Percentiles rank a stretch among this genome's conserved stretches.
phyloP scores from a whole-genome alignment of 2,888 invertebrate species.

The Phaedon cochleariae region DNA sequence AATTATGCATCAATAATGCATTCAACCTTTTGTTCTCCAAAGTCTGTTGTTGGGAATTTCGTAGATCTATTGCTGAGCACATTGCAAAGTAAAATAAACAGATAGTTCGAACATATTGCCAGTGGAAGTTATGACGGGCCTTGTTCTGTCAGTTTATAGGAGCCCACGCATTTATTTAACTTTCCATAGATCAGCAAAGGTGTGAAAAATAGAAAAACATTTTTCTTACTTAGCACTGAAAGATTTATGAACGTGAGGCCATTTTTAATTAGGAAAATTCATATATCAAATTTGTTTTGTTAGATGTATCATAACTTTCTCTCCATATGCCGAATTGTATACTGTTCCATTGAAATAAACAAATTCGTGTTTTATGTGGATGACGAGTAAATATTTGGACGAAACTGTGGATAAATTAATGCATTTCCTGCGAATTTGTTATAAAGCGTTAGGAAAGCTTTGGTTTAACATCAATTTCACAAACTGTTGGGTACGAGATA shows the following conservation, averaged over 20 bases:
- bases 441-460: conserved; percentile 2
- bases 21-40: background rate
- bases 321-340: conserved; percentile 41
- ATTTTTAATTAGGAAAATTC: conserved; percentile 36
- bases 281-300: conserved; percentile 39
- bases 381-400: conserved; percentile 43
- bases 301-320: conserved; percentile 39
- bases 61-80: conserved; percentile 38
- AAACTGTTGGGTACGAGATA: background rate
- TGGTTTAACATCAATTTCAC: background rate
- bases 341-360: conserved; percentile 40
- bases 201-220: conserved; percentile 39
- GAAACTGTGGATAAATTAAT: conserved; percentile 15
- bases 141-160: conserved; percentile 37
- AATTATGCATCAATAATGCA: background rate
- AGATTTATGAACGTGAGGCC: conserved; percentile 41
- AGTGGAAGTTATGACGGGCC: conserved; percentile 38
- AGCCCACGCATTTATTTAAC: conserved; percentile 32
- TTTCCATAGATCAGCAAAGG: conserved; percentile 37
- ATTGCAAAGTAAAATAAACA: conserved; percentile 44
- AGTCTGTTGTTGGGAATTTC: background rate
- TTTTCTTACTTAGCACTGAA: conserved; percentile 34
- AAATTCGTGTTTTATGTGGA: conserved; percentile 34
- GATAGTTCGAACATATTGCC: conserved; percentile 36
- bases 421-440: conserved; percentile 18